Percentiles rank a stretch among this genome's conserved stretches.
These are phyloP conservation scores for Aleadryas rufinucha DNA, from an alignment of 2,113 vertebrate species.

Conservation along the genomic window DNA sequence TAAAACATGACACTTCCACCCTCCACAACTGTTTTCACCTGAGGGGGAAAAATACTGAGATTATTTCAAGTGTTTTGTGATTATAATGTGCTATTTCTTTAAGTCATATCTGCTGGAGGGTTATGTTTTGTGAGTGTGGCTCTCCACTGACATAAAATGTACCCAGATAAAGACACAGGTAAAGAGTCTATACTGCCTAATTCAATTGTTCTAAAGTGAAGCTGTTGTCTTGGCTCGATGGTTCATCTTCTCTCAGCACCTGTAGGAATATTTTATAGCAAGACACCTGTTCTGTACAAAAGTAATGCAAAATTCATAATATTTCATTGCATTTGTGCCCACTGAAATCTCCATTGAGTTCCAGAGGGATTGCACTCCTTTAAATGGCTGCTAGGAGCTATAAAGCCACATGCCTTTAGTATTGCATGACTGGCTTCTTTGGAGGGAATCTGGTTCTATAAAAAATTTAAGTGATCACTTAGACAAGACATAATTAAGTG, in stretches of 20 bases:
- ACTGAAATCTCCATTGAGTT: not conserved
- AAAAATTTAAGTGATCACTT: conserved; percentile 55
- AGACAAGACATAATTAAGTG: conserved; percentile 59
- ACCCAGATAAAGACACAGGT: not conserved
- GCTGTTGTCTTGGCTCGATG: not conserved
- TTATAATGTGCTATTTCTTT: not conserved
- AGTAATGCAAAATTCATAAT: not conserved
- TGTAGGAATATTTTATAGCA: not conserved
- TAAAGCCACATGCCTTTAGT: not conserved
- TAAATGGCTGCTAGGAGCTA: not conserved
- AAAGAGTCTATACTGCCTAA: not conserved
- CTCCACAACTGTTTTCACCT: not conserved
- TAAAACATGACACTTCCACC: not conserved
- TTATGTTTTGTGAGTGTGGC: not conserved
- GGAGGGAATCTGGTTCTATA: conserved; percentile 6
- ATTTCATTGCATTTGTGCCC: not conserved
- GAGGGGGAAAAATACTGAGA: not conserved
- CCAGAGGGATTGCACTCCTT: not conserved
- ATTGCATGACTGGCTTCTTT: conserved; percentile 20
- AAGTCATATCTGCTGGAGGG: not conserved
- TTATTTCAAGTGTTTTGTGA: not conserved
- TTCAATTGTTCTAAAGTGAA: not conserved
- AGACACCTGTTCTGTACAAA: not conserved
- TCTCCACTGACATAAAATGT: not conserved
- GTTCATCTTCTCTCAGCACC: not conserved